Percentiles rank a stretch among this genome's conserved stretches.
Evolutionary conservation across 2,797 vertebrate genomes (phyloP).

Genomic region (Helostoma temminkii): DNA sequence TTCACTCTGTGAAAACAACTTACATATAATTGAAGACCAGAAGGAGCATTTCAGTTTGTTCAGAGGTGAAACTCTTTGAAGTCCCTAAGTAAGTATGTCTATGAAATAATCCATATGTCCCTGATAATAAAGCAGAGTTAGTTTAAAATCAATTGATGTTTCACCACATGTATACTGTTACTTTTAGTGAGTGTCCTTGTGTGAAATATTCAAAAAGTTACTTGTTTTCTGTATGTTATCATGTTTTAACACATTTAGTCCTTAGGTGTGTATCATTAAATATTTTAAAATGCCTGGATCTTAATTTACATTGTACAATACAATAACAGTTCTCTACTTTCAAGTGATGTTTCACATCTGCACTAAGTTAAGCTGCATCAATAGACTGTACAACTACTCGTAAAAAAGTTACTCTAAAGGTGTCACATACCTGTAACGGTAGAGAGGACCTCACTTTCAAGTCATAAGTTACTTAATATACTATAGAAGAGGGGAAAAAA

Average conservation of each 20-base stretch:
- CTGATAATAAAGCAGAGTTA: no score
- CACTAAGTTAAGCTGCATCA: background rate
- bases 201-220: no score
- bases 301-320: background rate
- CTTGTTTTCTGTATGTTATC: background rate
- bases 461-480: slow-evolving; percentile 32
- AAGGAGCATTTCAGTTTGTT: no score
- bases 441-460: slow-evolving; percentile 46
- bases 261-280: background rate
- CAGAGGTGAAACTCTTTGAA: no score
- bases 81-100: no score
- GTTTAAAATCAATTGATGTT: no score
- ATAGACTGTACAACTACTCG: background rate
- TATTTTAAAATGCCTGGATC: background rate
- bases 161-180: no score
- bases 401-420: slow-evolving; percentile 7
- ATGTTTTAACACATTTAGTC: background rate
- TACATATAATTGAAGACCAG: no score
- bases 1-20: no score
- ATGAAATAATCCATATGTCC: no score
- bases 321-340: background rate
- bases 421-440: slow-evolving; percentile 18
- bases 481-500: slow-evolving; percentile 24
- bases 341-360: slow-evolving; percentile 1
- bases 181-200: no score